These are phyloP conservation scores for Bufotes viridis DNA, from an alignment of 2,797 vertebrate species.

Conservation along the genomic window DNA sequence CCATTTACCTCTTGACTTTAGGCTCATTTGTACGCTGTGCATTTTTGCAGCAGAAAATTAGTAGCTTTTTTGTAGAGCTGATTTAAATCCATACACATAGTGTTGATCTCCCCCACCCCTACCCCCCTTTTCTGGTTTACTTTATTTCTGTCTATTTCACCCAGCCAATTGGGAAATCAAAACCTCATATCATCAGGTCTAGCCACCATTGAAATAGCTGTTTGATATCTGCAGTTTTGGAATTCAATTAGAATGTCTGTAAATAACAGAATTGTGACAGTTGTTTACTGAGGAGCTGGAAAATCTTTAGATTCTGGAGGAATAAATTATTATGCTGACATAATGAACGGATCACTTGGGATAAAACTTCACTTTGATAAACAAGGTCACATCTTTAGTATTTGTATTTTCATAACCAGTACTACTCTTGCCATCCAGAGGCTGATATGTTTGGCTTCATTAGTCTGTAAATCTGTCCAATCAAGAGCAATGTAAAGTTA, in stretches of 20 bases:
- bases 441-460: constrained; percentile 19
- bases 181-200: constrained; percentile 61
- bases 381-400: constrained; percentile 45
- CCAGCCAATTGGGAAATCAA: constrained; percentile 65
- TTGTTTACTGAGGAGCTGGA: constrained; percentile 56
- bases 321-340: constrained; percentile 20
- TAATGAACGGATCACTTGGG: constrained; percentile 43
- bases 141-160: constrained; percentile 57
- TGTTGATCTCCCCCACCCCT: constrained; percentile 8
- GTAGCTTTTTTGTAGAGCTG: constrained; percentile 57
- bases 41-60: constrained; percentile 64
- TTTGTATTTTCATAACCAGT: constrained; percentile 17
- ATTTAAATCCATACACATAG: constrained; percentile 61
- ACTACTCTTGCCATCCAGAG: constrained; percentile 21
- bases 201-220: constrained; percentile 44
- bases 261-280: constrained; percentile 46
- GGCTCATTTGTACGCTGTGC: constrained; percentile 56
- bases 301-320: constrained; percentile 53
- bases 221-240: constrained; percentile 57
- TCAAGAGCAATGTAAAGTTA: background rate
- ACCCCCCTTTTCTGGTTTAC: background rate
- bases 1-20: constrained; percentile 54
- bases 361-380: constrained; percentile 51
- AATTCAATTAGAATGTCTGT: constrained; percentile 55
- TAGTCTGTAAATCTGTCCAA: background rate